Evolutionary conservation across 2,888 invertebrate genomes (phyloP).

Genomic region (Conistra vaccinii): DNA sequence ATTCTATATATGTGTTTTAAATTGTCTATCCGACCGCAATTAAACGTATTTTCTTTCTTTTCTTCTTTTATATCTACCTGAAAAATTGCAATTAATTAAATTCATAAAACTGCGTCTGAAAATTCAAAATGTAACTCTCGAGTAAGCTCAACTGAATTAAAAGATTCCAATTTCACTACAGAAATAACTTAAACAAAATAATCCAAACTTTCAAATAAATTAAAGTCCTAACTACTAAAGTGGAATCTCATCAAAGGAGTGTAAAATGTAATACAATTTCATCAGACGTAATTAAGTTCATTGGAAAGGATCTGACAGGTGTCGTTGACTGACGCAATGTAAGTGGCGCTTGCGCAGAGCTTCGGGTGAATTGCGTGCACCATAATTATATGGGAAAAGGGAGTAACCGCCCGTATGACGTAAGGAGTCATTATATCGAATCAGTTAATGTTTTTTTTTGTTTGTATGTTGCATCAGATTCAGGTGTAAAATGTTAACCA

Average conservation of each 20-base stretch:
- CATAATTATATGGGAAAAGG: conserved; percentile 55
- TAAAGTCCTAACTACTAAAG: conserved; percentile 8
- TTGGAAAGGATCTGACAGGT: conserved; percentile 36
- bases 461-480: conserved; percentile 61
- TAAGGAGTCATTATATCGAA: conserved; percentile 71
- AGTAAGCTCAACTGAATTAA: conserved; percentile 12
- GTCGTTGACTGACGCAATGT: conserved; percentile 69
- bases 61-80: not conserved
- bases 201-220: conserved; percentile 29
- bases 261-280: conserved; percentile 30
- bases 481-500: not conserved
- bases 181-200: conserved; percentile 5
- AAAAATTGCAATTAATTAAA: not conserved
- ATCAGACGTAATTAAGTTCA: conserved; percentile 41
- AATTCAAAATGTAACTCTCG: conserved; percentile 1
- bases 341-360: conserved; percentile 55
- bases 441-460: conserved; percentile 61
- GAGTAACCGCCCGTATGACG: conserved; percentile 71
- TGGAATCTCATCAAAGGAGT: conserved; percentile 26
- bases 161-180: conserved; percentile 2
- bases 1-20: no score
- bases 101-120: not conserved
- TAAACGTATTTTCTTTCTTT: no score
- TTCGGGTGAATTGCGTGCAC: conserved; percentile 41
- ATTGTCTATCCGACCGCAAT: no score